Evolutionary conservation across 2,113 vertebrate genomes (phyloP).

Genomic region (Electrona antarctica): DNA sequence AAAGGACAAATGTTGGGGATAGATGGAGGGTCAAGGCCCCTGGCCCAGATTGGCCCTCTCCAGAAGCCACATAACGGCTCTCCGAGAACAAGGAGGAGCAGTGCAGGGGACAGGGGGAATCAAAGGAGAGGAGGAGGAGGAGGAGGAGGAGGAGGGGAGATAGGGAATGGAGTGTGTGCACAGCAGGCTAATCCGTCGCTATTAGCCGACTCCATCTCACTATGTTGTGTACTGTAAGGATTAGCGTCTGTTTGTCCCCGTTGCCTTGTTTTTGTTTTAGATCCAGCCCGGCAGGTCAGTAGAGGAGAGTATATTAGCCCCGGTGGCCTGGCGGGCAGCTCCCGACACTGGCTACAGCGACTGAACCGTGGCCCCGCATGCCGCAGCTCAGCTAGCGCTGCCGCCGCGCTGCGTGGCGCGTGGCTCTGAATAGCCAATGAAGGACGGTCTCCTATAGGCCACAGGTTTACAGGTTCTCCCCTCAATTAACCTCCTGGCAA

Average conservation of each 20-base stretch:
- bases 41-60: no score
- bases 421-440: conserved; percentile 62
- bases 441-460: conserved; percentile 52
- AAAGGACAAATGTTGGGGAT: not conserved
- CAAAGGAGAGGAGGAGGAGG: not conserved
- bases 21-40: not conserved
- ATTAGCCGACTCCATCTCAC: conserved; percentile 59
- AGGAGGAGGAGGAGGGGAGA: not conserved
- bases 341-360: conserved; percentile 24
- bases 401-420: conserved; percentile 25
- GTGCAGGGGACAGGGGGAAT: not conserved
- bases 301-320: conserved; percentile 33
- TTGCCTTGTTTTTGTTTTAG: conserved; percentile 59
- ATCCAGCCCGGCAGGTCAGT: conserved; percentile 56
- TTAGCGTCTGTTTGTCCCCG: conserved; percentile 58
- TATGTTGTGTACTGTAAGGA: conserved; percentile 64
- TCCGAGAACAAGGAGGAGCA: not conserved
- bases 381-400: conserved; percentile 31
- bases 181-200: conserved; percentile 66
- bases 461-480: conserved; percentile 67
- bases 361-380: conserved; percentile 12
- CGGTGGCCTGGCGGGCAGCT: conserved; percentile 33
- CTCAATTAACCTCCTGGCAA: conserved; percentile 72
- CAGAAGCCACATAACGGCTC: no score
- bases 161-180: conserved; percentile 25